Percentiles rank a stretch among this genome's conserved stretches.
Evolutionary conservation across 2,888 invertebrate genomes (phyloP).

Genomic region (Craniophora ligustri): DNA sequence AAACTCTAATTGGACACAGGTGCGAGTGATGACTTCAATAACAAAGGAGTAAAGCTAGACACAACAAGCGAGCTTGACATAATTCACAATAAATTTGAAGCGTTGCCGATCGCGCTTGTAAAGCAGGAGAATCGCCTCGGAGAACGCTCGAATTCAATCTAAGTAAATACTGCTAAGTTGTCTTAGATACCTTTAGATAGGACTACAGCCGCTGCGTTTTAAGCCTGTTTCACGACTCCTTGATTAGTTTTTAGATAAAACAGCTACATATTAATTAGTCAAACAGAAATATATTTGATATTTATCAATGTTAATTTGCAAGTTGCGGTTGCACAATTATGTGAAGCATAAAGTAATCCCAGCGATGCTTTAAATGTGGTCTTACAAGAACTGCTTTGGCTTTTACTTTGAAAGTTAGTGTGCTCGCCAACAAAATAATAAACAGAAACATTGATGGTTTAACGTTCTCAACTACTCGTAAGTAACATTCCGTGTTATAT

Average conservation of each 20-base stretch:
- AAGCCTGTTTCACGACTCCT: conserved; percentile 41
- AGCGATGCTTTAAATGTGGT: conserved; percentile 13
- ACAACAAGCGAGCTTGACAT: conserved; percentile 24
- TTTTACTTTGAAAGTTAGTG: conserved; percentile 40
- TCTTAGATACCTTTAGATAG: conserved; percentile 12
- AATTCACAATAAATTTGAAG: conserved; percentile 34
- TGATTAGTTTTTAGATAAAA: conserved; percentile 42
- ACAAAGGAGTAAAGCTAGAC: conserved; percentile 28
- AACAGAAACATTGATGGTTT: conserved; percentile 53
- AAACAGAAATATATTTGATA: conserved; percentile 16
- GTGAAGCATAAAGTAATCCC: conserved; percentile 15
- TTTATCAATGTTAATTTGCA: conserved; percentile 31
- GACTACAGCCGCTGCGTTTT: conserved; percentile 22
- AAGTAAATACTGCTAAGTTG: conserved; percentile 29
- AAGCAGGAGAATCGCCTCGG: conserved; percentile 12
- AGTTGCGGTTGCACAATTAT: conserved; percentile 8
- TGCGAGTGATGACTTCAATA: conserved; percentile 43
- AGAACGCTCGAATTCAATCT: conserved; percentile 46
- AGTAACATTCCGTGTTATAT: conserved; percentile 54
- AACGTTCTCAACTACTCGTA: conserved; percentile 42
- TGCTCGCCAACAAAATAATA: conserved; percentile 40
- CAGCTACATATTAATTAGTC: conserved; percentile 13
- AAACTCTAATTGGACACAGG: conserved; percentile 43
- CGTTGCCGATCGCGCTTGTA: conserved; percentile 19
- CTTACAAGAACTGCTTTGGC: conserved; percentile 21